A percentile compares a stretch with the other conserved stretches of the same genome.
Conservation (phyloP, 1,140 invertebrate species). For the Coelopa frigida region DNA sequence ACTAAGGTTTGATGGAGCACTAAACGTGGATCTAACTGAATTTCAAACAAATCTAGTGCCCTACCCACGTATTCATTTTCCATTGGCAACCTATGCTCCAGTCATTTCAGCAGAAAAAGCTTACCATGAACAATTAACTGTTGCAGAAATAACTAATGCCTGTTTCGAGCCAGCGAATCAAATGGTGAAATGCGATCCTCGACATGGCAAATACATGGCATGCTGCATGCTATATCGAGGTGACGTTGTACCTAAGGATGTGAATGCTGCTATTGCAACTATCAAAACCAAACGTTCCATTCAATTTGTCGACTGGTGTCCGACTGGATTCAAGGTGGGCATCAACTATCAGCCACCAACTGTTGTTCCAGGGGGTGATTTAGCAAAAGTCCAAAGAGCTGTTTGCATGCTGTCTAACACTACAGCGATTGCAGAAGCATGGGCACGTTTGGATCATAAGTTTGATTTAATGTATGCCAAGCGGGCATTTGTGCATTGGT, state of each 20-base stretch:
- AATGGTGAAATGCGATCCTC: conserved; percentile 89
- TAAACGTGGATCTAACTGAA: conserved; percentile 84
- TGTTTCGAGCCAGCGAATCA: conserved; percentile 85
- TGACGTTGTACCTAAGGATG: conserved; percentile 71
- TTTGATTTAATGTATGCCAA: conserved; percentile 80
- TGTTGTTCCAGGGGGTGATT: conserved; percentile 73
- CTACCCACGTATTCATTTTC: conserved; percentile 78
- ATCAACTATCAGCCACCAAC: conserved; percentile 76
- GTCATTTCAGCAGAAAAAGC: conserved; percentile 80
- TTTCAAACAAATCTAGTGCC: conserved; percentile 86
- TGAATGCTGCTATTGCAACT: conserved; percentile 75
- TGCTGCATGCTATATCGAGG: conserved; percentile 75
- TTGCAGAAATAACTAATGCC: conserved; percentile 84
- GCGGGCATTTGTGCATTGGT: conserved; percentile 80
- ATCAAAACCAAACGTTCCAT: conserved; percentile 79
- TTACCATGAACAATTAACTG: conserved; percentile 74
- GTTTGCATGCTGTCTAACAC: conserved; percentile 76
- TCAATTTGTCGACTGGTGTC: conserved; percentile 88
- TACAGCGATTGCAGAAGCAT: conserved; percentile 73
- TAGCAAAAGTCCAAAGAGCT: conserved; percentile 66
- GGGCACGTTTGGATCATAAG: conserved; percentile 72
- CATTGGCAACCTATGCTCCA: conserved; percentile 76
- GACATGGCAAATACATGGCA: conserved; percentile 86
- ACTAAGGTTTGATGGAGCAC: conserved; percentile 80
- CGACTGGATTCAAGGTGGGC: conserved; percentile 78